Evolutionary conservation across 2,113 vertebrate species (phyloP).

Genomic region (Caranx melampygus): DNA sequence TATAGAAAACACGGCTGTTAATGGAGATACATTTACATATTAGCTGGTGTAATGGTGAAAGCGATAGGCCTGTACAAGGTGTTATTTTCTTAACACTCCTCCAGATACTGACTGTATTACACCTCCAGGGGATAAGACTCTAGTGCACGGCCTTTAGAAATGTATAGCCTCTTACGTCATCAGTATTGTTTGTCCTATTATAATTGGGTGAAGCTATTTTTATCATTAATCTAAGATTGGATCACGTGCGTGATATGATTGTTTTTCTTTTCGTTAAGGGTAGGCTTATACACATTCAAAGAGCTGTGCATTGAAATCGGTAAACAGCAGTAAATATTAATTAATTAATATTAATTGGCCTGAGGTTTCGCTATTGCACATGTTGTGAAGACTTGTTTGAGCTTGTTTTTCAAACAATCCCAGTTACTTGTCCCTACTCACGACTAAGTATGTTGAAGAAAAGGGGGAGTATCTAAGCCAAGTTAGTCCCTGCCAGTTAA

Average conservation of each 20-base stretch:
- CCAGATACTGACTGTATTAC: background rate
- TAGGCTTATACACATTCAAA: background rate
- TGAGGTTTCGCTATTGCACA: background rate
- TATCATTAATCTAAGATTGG: background rate
- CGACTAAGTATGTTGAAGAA: background rate
- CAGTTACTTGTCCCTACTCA: background rate
- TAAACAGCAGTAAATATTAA: background rate
- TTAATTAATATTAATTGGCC: background rate
- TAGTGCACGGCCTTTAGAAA: slow-evolving; percentile 32
- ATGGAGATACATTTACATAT: background rate
- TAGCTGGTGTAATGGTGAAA: background rate
- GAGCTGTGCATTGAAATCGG: background rate
- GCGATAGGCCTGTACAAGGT: background rate
- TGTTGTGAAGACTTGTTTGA: background rate
- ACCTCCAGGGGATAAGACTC: slow-evolving; percentile 41
- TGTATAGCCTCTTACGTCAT: slow-evolving; percentile 57
- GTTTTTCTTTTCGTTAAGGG: background rate
- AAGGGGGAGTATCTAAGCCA: background rate
- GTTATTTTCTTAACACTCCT: background rate
- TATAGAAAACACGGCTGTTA: background rate
- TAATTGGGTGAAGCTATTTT: slow-evolving; percentile 7
- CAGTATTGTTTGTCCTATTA: slow-evolving; percentile 33
- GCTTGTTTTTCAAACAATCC: background rate
- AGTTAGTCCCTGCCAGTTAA: background rate
- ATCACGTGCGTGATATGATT: too few relatives aligned